A percentile compares a stretch with the other conserved stretches of the same genome.
phyloP scores from a whole-genome alignment of 1,140 invertebrate species.

The Cotesia glomerata region DNA sequence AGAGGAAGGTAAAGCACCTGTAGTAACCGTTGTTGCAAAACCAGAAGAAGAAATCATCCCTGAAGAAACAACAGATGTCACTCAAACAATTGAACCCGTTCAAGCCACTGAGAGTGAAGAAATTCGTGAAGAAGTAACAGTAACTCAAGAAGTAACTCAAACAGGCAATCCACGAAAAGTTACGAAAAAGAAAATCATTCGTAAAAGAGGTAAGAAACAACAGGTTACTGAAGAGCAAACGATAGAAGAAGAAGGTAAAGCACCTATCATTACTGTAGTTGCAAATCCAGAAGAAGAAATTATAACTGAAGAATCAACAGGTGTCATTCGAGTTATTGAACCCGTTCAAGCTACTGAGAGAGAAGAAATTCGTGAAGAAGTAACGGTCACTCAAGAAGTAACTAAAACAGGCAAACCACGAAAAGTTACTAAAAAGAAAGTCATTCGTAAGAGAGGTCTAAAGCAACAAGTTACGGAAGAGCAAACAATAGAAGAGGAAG shows the following conservation, averaged over 20 bases:
- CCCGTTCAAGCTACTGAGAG: constrained; percentile 3
- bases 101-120: constrained; percentile 24
- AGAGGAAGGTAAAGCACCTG: constrained; percentile 27
- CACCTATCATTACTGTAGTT: constrained; percentile 44
- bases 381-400: too few relatives aligned
- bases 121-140: constrained; percentile 26
- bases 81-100: background rate
- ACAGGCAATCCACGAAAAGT: background rate
- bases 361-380: constrained; percentile 29
- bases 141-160: background rate
- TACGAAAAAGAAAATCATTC: constrained; percentile 46
- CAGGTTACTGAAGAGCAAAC: constrained; percentile 59
- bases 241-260: constrained; percentile 58
- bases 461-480: too few relatives aligned
- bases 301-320: constrained; percentile 17
- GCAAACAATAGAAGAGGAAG: too few relatives aligned
- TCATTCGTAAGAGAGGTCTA: too few relatives aligned
- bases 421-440: too few relatives aligned
- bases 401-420: too few relatives aligned
- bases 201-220: constrained; percentile 56
- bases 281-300: constrained; percentile 21
- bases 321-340: background rate
- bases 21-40: constrained; percentile 14
- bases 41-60: constrained; percentile 25
- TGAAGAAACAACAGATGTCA: constrained; percentile 6